Conservation (phyloP, 2,797 vertebrate species). For the Bovichtus variegatus region DNA sequence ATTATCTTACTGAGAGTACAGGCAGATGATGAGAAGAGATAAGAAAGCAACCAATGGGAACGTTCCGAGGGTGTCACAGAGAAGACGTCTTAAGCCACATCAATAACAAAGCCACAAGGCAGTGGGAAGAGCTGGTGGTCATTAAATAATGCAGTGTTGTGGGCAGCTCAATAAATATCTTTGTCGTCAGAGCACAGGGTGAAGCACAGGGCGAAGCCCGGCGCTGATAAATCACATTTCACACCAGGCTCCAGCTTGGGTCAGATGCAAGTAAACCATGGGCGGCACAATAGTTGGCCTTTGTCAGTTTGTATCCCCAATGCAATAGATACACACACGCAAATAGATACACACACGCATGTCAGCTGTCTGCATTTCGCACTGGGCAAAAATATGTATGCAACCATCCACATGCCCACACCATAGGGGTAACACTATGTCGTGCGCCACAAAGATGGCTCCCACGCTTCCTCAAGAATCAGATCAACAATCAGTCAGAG, state of each 20-base stretch:
- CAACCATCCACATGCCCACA: conserved; percentile 66
- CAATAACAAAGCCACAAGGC: conserved; percentile 38
- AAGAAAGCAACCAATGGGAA: conserved; percentile 8
- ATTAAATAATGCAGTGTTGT: conserved; percentile 72
- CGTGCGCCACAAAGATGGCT: conserved; percentile 75
- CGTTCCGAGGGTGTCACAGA: background rate
- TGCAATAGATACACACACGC: conserved; percentile 64
- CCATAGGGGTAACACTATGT: conserved; percentile 48
- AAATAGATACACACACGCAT: conserved; percentile 65
- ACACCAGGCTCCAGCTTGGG: conserved; percentile 79
- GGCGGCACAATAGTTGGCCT: conserved; percentile 70
- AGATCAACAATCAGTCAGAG: conserved; percentile 11
- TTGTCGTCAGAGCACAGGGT: conserved; percentile 76
- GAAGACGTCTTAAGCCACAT: conserved; percentile 40
- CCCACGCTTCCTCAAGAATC: conserved; percentile 56
- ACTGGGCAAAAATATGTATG: conserved; percentile 73
- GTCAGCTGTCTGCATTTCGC: conserved; percentile 63
- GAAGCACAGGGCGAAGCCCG: conserved; percentile 40
- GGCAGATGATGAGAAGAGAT: background rate
- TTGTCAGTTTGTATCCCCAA: conserved; percentile 63
- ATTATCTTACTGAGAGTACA: conserved; percentile 2
- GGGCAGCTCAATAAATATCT: conserved; percentile 80
- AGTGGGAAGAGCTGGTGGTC: conserved; percentile 63
- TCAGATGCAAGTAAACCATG: conserved; percentile 65
- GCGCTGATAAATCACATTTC: conserved; percentile 83